Base-by-base conservation (phyloP, 2,797 vertebrate genomes). In the Malacoraja senta region DNA sequence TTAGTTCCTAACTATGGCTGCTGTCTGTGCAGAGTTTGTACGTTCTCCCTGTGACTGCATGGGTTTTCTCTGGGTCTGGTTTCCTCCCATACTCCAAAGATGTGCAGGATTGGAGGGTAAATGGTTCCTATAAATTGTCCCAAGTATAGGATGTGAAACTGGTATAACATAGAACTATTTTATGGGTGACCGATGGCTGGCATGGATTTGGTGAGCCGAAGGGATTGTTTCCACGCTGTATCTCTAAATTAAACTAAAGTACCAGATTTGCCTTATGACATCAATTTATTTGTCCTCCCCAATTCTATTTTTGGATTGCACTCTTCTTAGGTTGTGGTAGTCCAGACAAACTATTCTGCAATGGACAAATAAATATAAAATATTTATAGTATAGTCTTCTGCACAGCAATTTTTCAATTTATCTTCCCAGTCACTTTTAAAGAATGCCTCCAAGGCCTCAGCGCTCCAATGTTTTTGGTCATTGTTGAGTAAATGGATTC, bases 351-450 rank as follows among this genome's bases (percentile, higher is more conserved):
- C 38, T 81, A 21, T 44, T 81, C 19, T 81, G 19, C 38, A 81
- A 81, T 38, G 38, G 79, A 44, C 19, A 81, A 81, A 81, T 81
- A 81, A 53, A 81, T 44, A 24, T 81, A 81, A 79, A 81, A 81
- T 53, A 44, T 81, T 53, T 21, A 77, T 21, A 78, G 77, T 35
- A 35, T 13, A 78, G 77, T 10, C n/a, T 78, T 32, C 13, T 15
- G 77, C n/a, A 78, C 77, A 78, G 38, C 19, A 79, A 79, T 15
- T 53, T 53, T 53, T 53, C 78, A 32, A 79, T 38, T 79, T 35
- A 38, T 38, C 78, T 79, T 35, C 35, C 77, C 77, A 79, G 32
- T 35, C n/a, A 79, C n/a, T 78, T 74, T 78, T 17, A 78, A 35
- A 35, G 15, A 32, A 78, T 35, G n/a, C 32, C 77, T 78, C 32